Percentiles rank a stretch among this genome's conserved stretches.
phyloP scores from a whole-genome alignment of 1,140 invertebrate species.

The Pseudomyrmex gracilis region DNA sequence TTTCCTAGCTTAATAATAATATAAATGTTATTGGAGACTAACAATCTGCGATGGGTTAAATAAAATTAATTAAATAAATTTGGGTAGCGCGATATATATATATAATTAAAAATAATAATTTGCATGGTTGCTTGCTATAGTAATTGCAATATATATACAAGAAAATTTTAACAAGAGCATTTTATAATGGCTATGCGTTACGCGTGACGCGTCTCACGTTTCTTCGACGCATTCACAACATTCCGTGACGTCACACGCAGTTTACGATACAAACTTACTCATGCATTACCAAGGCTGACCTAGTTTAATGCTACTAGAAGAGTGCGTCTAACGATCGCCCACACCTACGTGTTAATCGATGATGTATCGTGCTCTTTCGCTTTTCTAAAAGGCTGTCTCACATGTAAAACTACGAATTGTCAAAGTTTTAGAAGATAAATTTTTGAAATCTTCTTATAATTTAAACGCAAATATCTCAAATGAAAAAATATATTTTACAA shows the following conservation, averaged over 20 bases:
- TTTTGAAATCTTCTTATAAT: too few species aligned
- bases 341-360: constrained; percentile 49
- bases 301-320: constrained; percentile 56
- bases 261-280: constrained; percentile 56
- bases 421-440: too few species aligned
- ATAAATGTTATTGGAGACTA: too few species aligned
- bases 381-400: too few species aligned
- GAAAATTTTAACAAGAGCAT: background rate
- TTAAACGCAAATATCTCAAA: too few species aligned
- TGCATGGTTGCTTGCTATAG: background rate
- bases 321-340: constrained; percentile 28
- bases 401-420: too few species aligned
- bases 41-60: too few species aligned
- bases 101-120: too few species aligned
- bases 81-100: too few species aligned
- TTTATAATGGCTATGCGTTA: constrained; percentile 10
- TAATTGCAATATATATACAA: background rate
- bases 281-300: constrained; percentile 36
- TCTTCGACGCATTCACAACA: background rate
- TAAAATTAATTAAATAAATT: background rate
- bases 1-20: too few species aligned
- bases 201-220: constrained; percentile 55
- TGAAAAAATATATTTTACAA: too few species aligned
- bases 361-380: background rate
- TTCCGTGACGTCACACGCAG: constrained; percentile 46